Conservation (phyloP, 2,888 invertebrate genomes). For the Ennomos erosarius region DNA sequence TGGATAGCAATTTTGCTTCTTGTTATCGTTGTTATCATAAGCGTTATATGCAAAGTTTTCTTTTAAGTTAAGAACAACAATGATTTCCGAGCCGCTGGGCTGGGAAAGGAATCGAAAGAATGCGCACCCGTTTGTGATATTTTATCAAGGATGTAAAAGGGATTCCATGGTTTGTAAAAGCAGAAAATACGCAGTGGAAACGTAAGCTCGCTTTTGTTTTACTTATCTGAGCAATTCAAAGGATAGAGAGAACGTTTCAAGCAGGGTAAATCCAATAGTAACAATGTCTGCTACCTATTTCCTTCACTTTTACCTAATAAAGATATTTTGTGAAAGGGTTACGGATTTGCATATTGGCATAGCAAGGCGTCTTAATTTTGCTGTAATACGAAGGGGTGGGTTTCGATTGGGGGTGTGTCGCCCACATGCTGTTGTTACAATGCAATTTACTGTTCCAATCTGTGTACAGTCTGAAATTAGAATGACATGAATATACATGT, state of each 20-base stretch:
- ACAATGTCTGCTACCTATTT: constrained; percentile 23
- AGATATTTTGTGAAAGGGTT: constrained; percentile 42
- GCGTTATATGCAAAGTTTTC: constrained; percentile 44
- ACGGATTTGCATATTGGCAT: constrained; percentile 78
- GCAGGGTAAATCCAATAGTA: constrained; percentile 49
- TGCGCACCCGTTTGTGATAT: constrained; percentile 73
- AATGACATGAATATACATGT: constrained; percentile 59
- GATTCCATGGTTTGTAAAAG: constrained; percentile 72
- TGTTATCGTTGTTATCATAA: constrained; percentile 52
- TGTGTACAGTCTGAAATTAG: constrained; percentile 56
- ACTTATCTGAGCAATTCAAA: constrained; percentile 71
- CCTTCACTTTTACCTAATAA: constrained; percentile 36
- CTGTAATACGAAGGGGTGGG: constrained; percentile 65
- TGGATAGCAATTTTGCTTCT: constrained; percentile 44
- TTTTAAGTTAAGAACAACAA: constrained; percentile 49
- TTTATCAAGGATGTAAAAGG: constrained; percentile 71
- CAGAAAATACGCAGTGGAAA: constrained; percentile 72
- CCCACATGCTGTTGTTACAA: constrained; percentile 71
- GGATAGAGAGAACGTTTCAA: constrained; percentile 64
- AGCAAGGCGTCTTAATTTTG: constrained; percentile 81
- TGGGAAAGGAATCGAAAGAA: constrained; percentile 65
- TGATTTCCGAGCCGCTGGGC: constrained; percentile 73
- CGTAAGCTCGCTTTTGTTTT: constrained; percentile 73
- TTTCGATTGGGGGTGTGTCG: constrained; percentile 48
- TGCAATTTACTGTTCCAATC: constrained; percentile 70